These are phyloP conservation scores for Bombus difficillimus DNA, from an alignment of 1,140 invertebrate species.

Conservation along the genomic window DNA sequence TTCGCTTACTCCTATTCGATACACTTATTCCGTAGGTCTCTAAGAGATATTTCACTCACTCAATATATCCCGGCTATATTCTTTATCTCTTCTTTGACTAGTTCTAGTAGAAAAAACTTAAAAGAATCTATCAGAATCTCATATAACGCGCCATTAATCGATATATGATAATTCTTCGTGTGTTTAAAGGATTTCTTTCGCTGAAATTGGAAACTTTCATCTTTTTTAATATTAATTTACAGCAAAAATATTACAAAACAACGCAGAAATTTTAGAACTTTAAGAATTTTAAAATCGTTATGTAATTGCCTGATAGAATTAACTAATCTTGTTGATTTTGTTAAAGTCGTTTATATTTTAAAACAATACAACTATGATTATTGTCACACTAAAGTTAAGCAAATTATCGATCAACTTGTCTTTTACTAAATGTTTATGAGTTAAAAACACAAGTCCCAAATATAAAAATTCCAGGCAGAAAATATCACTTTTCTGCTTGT, in stretches of 20 bases:
- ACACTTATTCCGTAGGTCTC: slow-evolving; percentile 10
- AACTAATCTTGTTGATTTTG: too few species aligned
- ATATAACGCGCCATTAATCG: not conserved
- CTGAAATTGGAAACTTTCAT: not conserved
- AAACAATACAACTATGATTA: too few species aligned
- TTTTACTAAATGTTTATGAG: too few species aligned
- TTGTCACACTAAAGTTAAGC: too few species aligned
- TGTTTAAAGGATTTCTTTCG: not conserved
- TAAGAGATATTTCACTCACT: slow-evolving; percentile 47
- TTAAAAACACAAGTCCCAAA: too few species aligned
- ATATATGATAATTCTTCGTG: not conserved
- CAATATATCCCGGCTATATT: not conserved
- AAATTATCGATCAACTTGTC: too few species aligned
- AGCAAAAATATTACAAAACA: too few species aligned
- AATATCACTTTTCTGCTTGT: not conserved
- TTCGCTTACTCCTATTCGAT: slow-evolving; percentile 14
- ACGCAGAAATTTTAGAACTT: too few species aligned
- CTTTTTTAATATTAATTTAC: not conserved
- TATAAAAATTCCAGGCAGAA: too few species aligned
- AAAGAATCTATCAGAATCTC: not conserved
- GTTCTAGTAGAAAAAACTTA: not conserved
- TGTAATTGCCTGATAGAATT: too few species aligned
- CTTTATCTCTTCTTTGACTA: not conserved
- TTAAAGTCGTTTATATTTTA: too few species aligned
- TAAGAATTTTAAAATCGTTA: too few species aligned